Evolutionary conservation across 2,113 vertebrate species (phyloP), one percentile per base, ranked within the genome.

Genomic region (Ia io): DNA sequence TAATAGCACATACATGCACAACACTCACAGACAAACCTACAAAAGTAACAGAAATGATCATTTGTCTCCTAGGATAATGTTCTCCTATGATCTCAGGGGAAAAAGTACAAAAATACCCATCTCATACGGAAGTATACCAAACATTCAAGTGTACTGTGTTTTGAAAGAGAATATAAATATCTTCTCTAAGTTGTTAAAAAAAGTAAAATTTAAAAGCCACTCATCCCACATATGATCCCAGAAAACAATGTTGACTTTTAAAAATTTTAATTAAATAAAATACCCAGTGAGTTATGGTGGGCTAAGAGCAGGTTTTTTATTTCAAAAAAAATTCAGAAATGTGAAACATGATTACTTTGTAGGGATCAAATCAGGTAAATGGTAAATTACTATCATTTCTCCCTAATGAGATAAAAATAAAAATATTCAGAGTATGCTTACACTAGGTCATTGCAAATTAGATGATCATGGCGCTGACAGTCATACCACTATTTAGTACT

Each of bases 101-200:
- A 17, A 71, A 91, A 63, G 16, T 63, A 40, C 3, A 89, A 91
- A 94, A 91, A 70, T 65, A 67, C 8, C 7, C 51, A 30, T 69
- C 1, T 56, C 12, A 13, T 42, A 78, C 1, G 65, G 13, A 88
- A 93, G 16, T 83, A 80, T 25, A 82, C 1, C 3, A 79, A 61
- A 65, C 30, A 93, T 9, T 84, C 14, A 73, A 6, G 7, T 53
- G 35, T n/a, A 84, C n/a, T 37, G 25, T 61, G 8, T 95, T 91
- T 82, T 51, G 12, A 35, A 76, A 92, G 35, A 84, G 23, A 84
- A 93, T 93, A 40, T 85, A n/a, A 84, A 20, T 92, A 61, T 78
- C 6, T 79, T 91, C 51, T 70, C 42, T 88, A 4, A 69, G 14
- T 49, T 44, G 14, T 83, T 69, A 61, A 37, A 47, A 49, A 61